Base-by-base conservation (phyloP, 2,113 vertebrate species). In the Mellivora capensis region DNA sequence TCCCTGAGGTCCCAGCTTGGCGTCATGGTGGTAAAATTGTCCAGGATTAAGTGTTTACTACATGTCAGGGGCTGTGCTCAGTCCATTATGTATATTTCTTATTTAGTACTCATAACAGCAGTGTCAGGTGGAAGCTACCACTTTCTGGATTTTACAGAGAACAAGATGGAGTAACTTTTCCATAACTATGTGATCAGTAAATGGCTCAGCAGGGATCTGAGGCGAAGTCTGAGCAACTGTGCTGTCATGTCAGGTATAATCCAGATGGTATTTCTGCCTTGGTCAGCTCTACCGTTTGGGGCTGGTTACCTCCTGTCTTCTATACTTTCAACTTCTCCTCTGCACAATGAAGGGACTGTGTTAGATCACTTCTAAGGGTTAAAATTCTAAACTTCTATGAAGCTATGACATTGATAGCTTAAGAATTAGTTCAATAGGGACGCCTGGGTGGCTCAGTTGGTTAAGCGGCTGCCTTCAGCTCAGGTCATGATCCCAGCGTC, bases 1-100 rank as follows among this genome's bases (percentile, higher is more conserved):
- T 42, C n/a, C 74, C 29, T 8, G 67, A 79, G 42, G 62, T 10
- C 49, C 37, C 42, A 14, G 31, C 52, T 25, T 31, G 11, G 52
- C 2, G 1, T 4, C 4, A 31, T 1, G 13, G 15, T 6, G 2
- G 0, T 39, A 13, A 61, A 29, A 37, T 34, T 39, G 29, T 21
- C 57, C 49, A 44, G 44, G 8, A 37, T 39, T 47, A 61, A 52
- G 20, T n/a, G 39, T 69, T 94, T 52, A 21, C 23, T 31, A 17
- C 10, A 23, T 14, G 47, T 44, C 14, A 18, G 25, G 62, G 39
- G 15, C 44, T 85, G 4, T 31, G 67, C 64, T 64, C 76, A 42
- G 15, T 20, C 13, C 29, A 44, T 29, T 39, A 14, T 21, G 18
- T 15, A 1, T 25, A 13, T 47, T 69, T 79, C 62, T 93, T 91